phyloP scores from a whole-genome alignment of 1,140 invertebrate species.

The Polyergus mexicanus region DNA sequence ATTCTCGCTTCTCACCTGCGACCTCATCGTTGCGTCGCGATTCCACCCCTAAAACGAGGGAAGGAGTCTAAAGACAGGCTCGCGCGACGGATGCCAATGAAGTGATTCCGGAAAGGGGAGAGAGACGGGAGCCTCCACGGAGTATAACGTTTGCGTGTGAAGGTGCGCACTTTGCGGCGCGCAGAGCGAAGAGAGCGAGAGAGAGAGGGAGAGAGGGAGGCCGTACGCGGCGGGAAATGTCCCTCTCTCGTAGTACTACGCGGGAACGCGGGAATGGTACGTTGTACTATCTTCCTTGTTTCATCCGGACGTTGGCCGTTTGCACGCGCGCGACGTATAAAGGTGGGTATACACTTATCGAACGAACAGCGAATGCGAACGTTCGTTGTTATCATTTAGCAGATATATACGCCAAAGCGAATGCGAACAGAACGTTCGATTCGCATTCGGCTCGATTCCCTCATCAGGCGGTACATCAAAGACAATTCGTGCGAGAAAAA shows the following conservation, averaged over 20 bases:
- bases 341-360: too few species aligned
- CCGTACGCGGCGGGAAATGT: conserved; percentile 67
- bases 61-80: conserved; percentile 6
- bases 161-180: neutral
- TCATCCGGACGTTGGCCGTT: neutral
- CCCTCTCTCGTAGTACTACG: conserved; percentile 71
- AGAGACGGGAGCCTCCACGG: conserved; percentile 7
- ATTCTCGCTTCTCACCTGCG: neutral
- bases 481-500: too few species aligned
- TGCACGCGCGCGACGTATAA: neutral
- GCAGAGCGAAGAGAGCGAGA: neutral
- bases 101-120: conserved; percentile 50
- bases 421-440: too few species aligned
- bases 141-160: conserved; percentile 1
- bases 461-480: too few species aligned
- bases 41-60: conserved; percentile 15
- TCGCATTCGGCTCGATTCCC: too few species aligned
- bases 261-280: conserved; percentile 65
- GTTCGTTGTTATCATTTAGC: too few species aligned
- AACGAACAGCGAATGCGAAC: too few species aligned
- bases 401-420: too few species aligned
- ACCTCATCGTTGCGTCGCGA: neutral
- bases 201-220: conserved; percentile 43
- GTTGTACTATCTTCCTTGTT: conserved; percentile 19
- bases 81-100: conserved; percentile 51